Evolutionary conservation across 2,888 invertebrate genomes (phyloP).

Genomic region (Stomorhina lunata): DNA sequence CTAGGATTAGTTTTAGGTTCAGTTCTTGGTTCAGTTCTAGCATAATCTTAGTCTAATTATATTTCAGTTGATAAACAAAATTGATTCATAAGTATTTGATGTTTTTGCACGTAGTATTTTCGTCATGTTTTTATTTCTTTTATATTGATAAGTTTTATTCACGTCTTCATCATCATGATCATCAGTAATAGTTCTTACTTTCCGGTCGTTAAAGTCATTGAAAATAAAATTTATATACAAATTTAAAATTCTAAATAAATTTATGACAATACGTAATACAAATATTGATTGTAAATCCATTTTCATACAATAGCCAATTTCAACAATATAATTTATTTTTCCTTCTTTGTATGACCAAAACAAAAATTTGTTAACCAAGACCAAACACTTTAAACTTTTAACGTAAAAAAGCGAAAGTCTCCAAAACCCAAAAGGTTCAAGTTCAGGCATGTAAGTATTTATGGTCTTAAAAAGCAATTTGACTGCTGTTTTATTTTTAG

Average conservation of each 20-base stretch:
- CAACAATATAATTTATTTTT: background rate
- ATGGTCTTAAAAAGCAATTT: slow-evolving; percentile 42
- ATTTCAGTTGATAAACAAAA: too few relatives aligned
- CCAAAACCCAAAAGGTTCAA: slow-evolving; percentile 35
- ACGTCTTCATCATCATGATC: slow-evolving; percentile 20
- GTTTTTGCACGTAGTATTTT: too few relatives aligned
- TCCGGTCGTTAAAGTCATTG: slow-evolving; percentile 59
- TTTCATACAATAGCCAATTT: too few relatives aligned
- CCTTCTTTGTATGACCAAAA: background rate
- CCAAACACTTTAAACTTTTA: background rate
- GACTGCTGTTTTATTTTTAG: slow-evolving; percentile 63
- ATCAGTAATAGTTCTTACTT: slow-evolving; percentile 62
- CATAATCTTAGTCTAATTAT: too few relatives aligned
- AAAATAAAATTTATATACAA: slow-evolving; percentile 19
- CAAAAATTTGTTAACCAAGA: too few relatives aligned
- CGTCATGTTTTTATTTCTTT: slow-evolving; percentile 2
- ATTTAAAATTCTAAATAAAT: slow-evolving; percentile 25
- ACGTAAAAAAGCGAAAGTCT: slow-evolving; percentile 28
- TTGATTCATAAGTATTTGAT: too few relatives aligned
- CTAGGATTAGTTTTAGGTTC: too few relatives aligned
- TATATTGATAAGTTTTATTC: background rate
- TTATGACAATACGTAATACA: background rate
- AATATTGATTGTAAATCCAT: background rate
- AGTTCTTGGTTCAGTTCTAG: too few relatives aligned
- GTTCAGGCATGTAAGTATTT: slow-evolving; percentile 56